phyloP scores from a whole-genome alignment of 2,113 vertebrate species.

The Bungarus multicinctus region DNA sequence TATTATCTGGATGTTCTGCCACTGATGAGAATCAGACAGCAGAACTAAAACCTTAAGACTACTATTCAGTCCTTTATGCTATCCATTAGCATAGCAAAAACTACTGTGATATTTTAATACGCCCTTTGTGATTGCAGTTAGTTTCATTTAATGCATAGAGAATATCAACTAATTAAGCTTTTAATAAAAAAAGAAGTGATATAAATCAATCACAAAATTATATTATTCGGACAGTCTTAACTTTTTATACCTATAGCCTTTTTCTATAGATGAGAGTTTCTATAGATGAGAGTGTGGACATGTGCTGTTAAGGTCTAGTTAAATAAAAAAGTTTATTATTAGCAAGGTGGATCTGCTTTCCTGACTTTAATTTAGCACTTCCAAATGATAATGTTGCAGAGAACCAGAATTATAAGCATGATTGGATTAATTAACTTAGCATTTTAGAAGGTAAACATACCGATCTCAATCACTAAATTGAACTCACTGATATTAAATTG shows the following conservation, averaged over 20 bases:
- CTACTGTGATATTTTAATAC: background rate
- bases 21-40: background rate
- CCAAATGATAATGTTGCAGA: background rate
- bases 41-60: background rate
- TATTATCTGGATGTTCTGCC: background rate
- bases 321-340: background rate
- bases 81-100: background rate
- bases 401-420: background rate
- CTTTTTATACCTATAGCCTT: background rate
- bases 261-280: background rate
- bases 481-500: background rate
- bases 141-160: background rate
- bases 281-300: background rate
- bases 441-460: background rate
- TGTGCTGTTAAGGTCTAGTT: background rate
- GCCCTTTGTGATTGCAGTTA: background rate
- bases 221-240: background rate
- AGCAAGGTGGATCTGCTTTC: background rate
- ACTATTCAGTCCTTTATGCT: background rate
- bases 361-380: background rate
- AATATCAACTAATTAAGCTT: background rate
- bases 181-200: background rate
- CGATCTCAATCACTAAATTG: background rate
- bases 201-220: background rate
- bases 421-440: background rate